phyloP scores from a whole-genome alignment of 2,888 invertebrate genomes.

The Zygothrica quintamaculata region DNA sequence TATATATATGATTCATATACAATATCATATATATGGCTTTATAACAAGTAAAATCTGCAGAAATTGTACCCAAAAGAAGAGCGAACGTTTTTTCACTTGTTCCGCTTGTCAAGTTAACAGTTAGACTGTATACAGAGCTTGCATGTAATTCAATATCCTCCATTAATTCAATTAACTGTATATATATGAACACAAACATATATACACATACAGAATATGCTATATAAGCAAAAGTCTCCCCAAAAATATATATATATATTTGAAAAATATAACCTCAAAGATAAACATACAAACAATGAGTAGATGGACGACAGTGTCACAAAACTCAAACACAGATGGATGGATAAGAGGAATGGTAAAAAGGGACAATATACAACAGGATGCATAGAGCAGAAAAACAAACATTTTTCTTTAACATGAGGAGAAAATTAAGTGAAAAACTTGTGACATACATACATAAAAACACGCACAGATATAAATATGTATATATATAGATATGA shows the following conservation, averaged over 20 bases:
- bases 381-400: slow-evolving; percentile 48
- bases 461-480: slow-evolving; percentile 1
- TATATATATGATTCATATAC: too few relatives aligned
- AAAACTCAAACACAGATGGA: slow-evolving; percentile 16
- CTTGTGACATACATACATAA: slow-evolving; percentile 1
- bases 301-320: slow-evolving; percentile 40
- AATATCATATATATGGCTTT: too few relatives aligned
- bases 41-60: too few relatives aligned
- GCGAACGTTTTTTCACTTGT: slow-evolving; percentile 17
- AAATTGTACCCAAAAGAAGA: too few relatives aligned
- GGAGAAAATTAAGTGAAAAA: too few relatives aligned
- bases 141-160: slow-evolving; percentile 56
- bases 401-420: slow-evolving; percentile 42
- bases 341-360: slow-evolving; percentile 15
- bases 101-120: slow-evolving; percentile 16
- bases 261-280: slow-evolving; percentile 45
- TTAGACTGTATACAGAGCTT: slow-evolving; percentile 5
- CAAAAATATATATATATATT: slow-evolving; percentile 10
- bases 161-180: slow-evolving; percentile 72
- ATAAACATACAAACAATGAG: slow-evolving; percentile 36
- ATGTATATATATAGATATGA: slow-evolving; percentile 7
- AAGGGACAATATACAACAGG: slow-evolving; percentile 32
- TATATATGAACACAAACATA: slow-evolving; percentile 2
- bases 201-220: slow-evolving; percentile 8
- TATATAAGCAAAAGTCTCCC: slow-evolving; percentile 19